Evolutionary conservation across 2,113 vertebrate species (phyloP).

Genomic region (Thamnaconus septentrionalis): DNA sequence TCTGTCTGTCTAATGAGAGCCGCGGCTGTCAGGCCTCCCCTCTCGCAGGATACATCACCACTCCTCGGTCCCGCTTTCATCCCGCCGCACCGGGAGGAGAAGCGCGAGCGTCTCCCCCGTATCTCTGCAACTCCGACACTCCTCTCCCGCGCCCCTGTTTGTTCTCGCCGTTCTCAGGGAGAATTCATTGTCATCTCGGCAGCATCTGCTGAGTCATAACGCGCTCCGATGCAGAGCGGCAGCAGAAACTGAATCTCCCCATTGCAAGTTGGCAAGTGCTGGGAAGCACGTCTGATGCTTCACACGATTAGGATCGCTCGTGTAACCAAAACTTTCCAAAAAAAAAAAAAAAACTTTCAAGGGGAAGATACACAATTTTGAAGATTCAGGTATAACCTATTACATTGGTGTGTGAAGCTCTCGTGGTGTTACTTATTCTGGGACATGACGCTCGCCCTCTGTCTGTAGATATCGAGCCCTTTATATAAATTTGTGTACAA

Average conservation of each 20-base stretch:
- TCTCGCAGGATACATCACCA: constrained; percentile 71
- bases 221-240: constrained; percentile 29
- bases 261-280: constrained; percentile 27
- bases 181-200: constrained; percentile 37
- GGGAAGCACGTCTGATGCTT: background rate
- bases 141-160: constrained; percentile 32
- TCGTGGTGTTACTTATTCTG: too few relatives aligned
- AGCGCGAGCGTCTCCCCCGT: constrained; percentile 25
- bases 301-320: too few relatives aligned
- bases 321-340: too few relatives aligned
- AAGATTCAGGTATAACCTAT: too few relatives aligned
- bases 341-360: too few relatives aligned
- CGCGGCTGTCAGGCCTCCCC: constrained; percentile 61
- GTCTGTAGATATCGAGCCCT: too few relatives aligned
- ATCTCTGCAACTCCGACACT: constrained; percentile 49
- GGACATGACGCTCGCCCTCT: too few relatives aligned
- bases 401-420: too few relatives aligned
- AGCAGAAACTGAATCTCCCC: constrained; percentile 37
- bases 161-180: constrained; percentile 46
- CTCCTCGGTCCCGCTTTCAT: constrained; percentile 59
- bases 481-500: too few relatives aligned
- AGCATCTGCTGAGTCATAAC: constrained; percentile 41
- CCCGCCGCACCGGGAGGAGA: constrained; percentile 41
- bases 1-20: constrained; percentile 72
- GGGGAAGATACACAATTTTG: too few relatives aligned